Evolutionary conservation across 2,797 vertebrate genomes (phyloP).

Genomic region (Myotis planiceps): DNA sequence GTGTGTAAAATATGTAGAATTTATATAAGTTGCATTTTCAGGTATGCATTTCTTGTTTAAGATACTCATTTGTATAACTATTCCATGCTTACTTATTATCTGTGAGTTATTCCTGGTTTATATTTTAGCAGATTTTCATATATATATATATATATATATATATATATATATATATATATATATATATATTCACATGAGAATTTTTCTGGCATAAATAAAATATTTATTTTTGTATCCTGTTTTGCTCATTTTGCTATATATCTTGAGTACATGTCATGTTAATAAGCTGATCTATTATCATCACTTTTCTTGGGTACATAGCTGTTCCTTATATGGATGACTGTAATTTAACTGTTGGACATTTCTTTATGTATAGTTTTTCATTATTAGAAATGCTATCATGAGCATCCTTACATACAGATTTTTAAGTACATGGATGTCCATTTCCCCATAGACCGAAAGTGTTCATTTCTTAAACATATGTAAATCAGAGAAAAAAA

Average conservation of each 20-base stretch:
- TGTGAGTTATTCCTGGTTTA: slow-evolving; percentile 36
- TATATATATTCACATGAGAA: slow-evolving; percentile 42
- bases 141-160: slow-evolving; percentile 34
- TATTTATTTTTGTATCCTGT: background rate
- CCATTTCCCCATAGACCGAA: background rate
- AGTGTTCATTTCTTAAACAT: slow-evolving; percentile 33
- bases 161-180: slow-evolving; percentile 33
- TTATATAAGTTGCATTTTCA: background rate
- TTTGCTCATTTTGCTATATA: slow-evolving; percentile 41
- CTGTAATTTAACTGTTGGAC: slow-evolving; percentile 20
- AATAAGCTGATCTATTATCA: slow-evolving; percentile 50
- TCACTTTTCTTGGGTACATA: slow-evolving; percentile 10
- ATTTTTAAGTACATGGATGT: background rate
- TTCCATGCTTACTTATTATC: slow-evolving; percentile 8
- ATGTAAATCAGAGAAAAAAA: slow-evolving; percentile 35
- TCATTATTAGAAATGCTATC: slow-evolving; percentile 21
- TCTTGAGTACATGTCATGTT: background rate
- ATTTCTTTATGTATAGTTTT: slow-evolving; percentile 19
- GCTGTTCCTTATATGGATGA: background rate
- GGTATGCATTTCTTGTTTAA: slow-evolving; percentile 22
- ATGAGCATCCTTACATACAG: background rate
- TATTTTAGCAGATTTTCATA: slow-evolving; percentile 41
- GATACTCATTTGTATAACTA: slow-evolving; percentile 18
- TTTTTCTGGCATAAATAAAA: slow-evolving; percentile 42
- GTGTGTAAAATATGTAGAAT: slow-evolving; percentile 31